Evolutionary conservation across 2,797 vertebrate species (phyloP).

Genomic region (Melanotaenia boesemani): DNA sequence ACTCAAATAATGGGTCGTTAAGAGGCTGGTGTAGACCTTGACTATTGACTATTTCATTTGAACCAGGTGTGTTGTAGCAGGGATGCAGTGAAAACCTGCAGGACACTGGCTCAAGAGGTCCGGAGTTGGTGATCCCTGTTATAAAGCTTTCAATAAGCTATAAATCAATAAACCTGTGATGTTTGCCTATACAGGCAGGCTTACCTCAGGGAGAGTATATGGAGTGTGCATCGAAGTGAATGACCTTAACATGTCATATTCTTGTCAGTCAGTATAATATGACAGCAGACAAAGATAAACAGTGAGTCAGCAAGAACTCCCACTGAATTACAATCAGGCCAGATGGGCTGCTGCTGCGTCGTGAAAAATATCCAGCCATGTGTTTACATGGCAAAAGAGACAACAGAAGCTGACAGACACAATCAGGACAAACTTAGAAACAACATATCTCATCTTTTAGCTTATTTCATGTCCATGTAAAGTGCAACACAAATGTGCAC

Average conservation of each 20-base stretch:
- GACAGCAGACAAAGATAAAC: conserved; percentile 57
- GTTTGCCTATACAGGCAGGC: conserved; percentile 39
- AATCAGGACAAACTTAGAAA: neutral
- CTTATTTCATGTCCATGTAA: neutral
- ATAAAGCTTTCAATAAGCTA: conserved; percentile 26
- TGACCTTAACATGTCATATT: conserved; percentile 64
- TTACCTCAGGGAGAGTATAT: conserved; percentile 47
- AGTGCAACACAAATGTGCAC: neutral
- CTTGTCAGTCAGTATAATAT: conserved; percentile 67
- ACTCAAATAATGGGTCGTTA: too few relatives aligned
- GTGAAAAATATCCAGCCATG: conserved; percentile 60
- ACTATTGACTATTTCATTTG: too few relatives aligned
- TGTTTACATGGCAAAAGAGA: conserved; percentile 23
- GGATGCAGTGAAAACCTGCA: too few relatives aligned
- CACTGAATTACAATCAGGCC: conserved; percentile 75
- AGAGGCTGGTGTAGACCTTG: too few relatives aligned
- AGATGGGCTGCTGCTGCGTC: conserved; percentile 71
- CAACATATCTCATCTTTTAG: neutral
- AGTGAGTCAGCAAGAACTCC: conserved; percentile 79
- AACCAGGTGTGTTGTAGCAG: too few relatives aligned
- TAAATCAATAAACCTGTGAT: conserved; percentile 57
- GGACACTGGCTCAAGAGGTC: too few relatives aligned
- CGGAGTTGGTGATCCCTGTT: too few relatives aligned
- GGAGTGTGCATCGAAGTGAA: conserved; percentile 19
- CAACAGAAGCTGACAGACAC: neutral